Evolutionary conservation across 2,113 vertebrate genomes (phyloP).

Genomic region (Cyanoliseus patagonus): DNA sequence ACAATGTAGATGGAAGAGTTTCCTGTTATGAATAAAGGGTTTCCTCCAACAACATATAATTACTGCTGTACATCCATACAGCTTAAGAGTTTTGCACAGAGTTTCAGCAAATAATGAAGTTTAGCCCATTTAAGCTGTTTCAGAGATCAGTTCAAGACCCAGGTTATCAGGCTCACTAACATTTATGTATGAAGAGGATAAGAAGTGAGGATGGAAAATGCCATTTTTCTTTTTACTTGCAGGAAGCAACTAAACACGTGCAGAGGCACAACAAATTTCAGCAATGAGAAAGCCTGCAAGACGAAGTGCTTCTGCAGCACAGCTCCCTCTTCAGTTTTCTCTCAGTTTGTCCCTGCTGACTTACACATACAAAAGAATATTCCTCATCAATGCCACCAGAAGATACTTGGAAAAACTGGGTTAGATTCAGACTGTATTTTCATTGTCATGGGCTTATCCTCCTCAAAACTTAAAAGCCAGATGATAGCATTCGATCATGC

Average conservation of each 20-base stretch:
- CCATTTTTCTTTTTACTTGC: not conserved
- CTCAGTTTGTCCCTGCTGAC: not conserved
- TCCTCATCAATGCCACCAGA: not conserved
- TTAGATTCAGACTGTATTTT: not conserved
- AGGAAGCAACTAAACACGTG: not conserved
- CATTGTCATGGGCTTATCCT: not conserved
- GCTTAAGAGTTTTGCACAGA: not conserved
- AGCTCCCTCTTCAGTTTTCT: not conserved
- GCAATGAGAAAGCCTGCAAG: not conserved
- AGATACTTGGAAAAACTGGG: not conserved
- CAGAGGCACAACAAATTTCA: not conserved
- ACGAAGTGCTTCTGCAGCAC: not conserved
- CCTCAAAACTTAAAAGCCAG: not conserved
- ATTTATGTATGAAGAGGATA: not conserved
- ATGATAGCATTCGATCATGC: not conserved
- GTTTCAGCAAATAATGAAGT: not conserved
- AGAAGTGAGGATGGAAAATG: not conserved
- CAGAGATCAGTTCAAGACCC: not conserved
- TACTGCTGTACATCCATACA: not conserved
- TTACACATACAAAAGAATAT: not conserved
- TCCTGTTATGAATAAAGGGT: slow-evolving; percentile 34
- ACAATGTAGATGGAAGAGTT: not conserved
- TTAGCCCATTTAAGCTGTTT: not conserved
- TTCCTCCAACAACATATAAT: not conserved
- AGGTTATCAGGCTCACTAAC: not conserved